Evolutionary conservation across 2,797 vertebrate genomes (phyloP), one percentile per base, ranked within the genome.

Genomic region (Tenualosa thibaudeaui): DNA sequence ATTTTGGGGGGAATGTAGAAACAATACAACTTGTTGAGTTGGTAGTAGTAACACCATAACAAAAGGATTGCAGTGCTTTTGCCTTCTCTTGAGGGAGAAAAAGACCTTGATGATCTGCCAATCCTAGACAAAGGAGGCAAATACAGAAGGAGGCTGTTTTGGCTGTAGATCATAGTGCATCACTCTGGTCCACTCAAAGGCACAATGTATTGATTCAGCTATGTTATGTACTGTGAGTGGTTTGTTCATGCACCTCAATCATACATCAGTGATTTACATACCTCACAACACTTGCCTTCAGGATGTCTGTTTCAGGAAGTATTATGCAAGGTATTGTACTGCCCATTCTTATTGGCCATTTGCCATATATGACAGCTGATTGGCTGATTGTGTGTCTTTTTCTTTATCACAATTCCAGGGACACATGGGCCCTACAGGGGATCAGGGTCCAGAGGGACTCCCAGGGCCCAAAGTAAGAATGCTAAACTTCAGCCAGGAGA

Each of bases 391-490:
- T 68, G 31, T 71, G n/a, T 82, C 19, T 58, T 31, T 71, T 19
- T 71, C 8, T 71, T 82, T 51, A 6, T 84, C 84, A 88, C n/a
- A 89, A 86, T 88, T 88, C 1, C 90, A 98, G 97, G 97, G 97
- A 86, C 89, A 89, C 0, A 56, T 86, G 54, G 97, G 97, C 91
- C 94, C 91, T 88, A 89, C 92, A n/a, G 97, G 97, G 81, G 95
- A 97, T 8, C 87, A 92, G 83, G 97, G 97, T 26, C 91, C 89
- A 0, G 96, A 96, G 89, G 97, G 97, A 49, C 92, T 92, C 89
- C 85, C 93, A 84, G 97, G 97, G 92, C 90, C 93, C 54, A 98
- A 98, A 96, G 97, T 98, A 96, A 94, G 93, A 78, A 83, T 75
- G 40, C 5, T 62, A 82, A 12, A 5, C 65, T 75, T 19, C 0